Percentiles rank a stretch among this genome's conserved stretches.
Conservation (phyloP, 2,888 invertebrate species). For the Kryphioiulus occultus region DNA sequence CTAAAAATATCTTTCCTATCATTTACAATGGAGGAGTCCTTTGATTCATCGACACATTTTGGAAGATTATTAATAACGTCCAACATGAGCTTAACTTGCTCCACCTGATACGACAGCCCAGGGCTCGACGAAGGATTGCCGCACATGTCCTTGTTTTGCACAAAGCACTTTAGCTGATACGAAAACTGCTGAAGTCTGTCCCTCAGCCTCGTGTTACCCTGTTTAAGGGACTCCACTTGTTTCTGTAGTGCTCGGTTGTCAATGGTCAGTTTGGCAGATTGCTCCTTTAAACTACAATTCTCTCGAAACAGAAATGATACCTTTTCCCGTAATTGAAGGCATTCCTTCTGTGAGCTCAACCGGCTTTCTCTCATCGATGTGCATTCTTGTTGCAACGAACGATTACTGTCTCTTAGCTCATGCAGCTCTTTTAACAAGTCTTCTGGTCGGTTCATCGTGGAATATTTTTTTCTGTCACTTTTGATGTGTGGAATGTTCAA, state of each 20-base stretch:
- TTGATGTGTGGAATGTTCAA: neutral
- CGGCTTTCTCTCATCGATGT: neutral
- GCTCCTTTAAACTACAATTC: slow-evolving; percentile 50
- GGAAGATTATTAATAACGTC: neutral
- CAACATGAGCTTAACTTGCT: slow-evolving; percentile 39
- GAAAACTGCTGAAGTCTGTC: slow-evolving; percentile 47
- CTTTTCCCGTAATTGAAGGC: slow-evolving; percentile 43
- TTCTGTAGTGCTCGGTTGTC: slow-evolving; percentile 45
- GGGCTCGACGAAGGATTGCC: neutral
- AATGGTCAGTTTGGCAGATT: slow-evolving; percentile 48
- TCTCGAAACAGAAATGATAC: slow-evolving; percentile 50
- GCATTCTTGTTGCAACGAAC: slow-evolving; percentile 21
- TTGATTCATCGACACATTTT: neutral
- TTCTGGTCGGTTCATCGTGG: slow-evolving; percentile 10
- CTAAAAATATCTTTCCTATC: neutral
- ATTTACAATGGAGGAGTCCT: neutral
- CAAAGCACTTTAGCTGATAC: slow-evolving; percentile 48
- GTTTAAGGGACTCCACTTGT: neutral
- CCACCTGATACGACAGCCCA: neutral
- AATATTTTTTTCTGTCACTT: neutral
- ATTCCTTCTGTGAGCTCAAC: slow-evolving; percentile 39
- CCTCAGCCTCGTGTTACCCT: slow-evolving; percentile 44
- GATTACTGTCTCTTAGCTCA: slow-evolving; percentile 20
- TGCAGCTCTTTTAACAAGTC: slow-evolving; percentile 43
- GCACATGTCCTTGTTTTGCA: slow-evolving; percentile 16